Base-by-base conservation (phyloP, 2,797 vertebrate genomes). In the Apodemus agrarius region DNA sequence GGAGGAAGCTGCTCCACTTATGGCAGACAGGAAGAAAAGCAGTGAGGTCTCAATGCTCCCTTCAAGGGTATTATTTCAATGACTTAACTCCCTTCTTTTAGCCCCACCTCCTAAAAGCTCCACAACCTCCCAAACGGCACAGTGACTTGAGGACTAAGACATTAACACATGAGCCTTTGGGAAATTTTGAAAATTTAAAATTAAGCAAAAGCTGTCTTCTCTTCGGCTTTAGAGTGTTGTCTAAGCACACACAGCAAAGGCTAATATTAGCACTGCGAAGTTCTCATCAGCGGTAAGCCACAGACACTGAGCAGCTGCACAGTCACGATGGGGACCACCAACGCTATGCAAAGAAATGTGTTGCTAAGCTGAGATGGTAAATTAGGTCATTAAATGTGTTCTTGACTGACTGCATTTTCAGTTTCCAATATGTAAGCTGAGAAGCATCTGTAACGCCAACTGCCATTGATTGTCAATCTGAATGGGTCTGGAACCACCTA, bases 131-230 rank as follows among this genome's bases (percentile, higher is more conserved):
- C 21, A 65, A 57, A 37, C 4, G 34, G 13, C 37, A 34, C 43
- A 26, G 24, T n/a, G 46, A 87, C 7, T 8, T 57, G 74, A 37
- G 49, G 37, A n/a, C 34, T 34, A 67, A 40, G 59, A 26, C 24
- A 52, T 49, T 29, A 61, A 78, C n/a, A 40, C 8, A 13, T 34
- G n/a, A 85, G 37, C 10, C 24, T 61, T 49, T 3, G 52, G 31
- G 7, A 34, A 59, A n/a, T 11, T 78, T 57, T 67, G 34, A 85
- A 57, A 80, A 54, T 69, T 2, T 29, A 26, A 79, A 85, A 17
- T 52, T 83, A 90, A 84, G 84, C 63, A 52, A 92, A 96, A 94
- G 74, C 86, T 16, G 52, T 37, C 16, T 76, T 93, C 57, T 59
- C 17, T 75, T 54, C 90, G 43, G 75, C 59, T 78, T 74, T 85